Evolutionary conservation across 2,888 invertebrate species (phyloP).

Genomic region (Helleia helle): DNA sequence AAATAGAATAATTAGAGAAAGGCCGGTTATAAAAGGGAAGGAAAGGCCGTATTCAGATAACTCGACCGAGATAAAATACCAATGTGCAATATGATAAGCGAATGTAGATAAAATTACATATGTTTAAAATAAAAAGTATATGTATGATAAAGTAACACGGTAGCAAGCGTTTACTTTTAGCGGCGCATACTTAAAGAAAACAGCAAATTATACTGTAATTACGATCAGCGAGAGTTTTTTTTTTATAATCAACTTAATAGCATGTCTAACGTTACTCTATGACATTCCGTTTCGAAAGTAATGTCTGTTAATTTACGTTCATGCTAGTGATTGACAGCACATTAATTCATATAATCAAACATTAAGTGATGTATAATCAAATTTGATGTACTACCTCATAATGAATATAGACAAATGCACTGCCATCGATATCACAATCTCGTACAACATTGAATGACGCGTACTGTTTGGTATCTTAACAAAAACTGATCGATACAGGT

Average conservation of each 20-base stretch:
- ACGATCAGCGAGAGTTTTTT: constrained; percentile 52
- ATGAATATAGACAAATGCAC: not conserved
- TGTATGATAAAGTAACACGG: constrained; percentile 5
- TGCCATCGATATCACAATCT: not conserved
- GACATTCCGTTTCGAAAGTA: constrained; percentile 59
- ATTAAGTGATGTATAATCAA: constrained; percentile 12
- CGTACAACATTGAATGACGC: too few species aligned
- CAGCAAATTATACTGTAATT: constrained; percentile 35
- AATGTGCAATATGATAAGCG: constrained; percentile 37
- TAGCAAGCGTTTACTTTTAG: constrained; percentile 4
- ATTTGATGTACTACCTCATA: constrained; percentile 5
- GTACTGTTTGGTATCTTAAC: too few species aligned
- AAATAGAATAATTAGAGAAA: constrained; percentile 36
- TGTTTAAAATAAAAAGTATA: not conserved
- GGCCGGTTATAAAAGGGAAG: constrained; percentile 32
- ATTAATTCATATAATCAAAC: constrained; percentile 29
- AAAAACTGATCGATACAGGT: too few species aligned
- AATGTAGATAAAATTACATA: constrained; percentile 5
- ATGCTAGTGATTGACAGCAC: constrained; percentile 41
- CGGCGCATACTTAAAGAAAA: constrained; percentile 11
- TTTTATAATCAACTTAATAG: constrained; percentile 48
- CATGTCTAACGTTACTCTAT: constrained; percentile 51
- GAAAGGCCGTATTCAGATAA: constrained; percentile 35
- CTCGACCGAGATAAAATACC: constrained; percentile 35
- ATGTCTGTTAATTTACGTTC: constrained; percentile 42